phyloP scores from a whole-genome alignment of 1,140 invertebrate genomes.

The Cheumatopsyche charites region DNA sequence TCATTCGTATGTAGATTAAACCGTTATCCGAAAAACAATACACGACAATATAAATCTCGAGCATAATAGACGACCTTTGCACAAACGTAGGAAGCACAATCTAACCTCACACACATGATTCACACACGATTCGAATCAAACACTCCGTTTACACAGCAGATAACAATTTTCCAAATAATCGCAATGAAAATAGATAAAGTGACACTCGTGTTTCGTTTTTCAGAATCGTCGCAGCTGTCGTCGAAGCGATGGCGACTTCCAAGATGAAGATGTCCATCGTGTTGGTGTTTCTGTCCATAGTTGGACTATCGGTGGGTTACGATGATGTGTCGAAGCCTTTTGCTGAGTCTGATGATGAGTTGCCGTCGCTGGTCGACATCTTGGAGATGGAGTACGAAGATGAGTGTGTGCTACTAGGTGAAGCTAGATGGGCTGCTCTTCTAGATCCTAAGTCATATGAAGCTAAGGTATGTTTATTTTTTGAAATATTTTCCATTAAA shows the following conservation, averaged over 20 bases:
- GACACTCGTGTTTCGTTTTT: not conserved
- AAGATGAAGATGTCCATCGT: not conserved
- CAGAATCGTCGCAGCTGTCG: conserved; percentile 1
- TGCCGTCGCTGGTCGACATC: conserved; percentile 49
- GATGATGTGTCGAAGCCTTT: not conserved
- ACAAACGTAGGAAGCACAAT: too few species aligned
- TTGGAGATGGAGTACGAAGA: conserved; percentile 55
- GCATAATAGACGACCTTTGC: too few species aligned
- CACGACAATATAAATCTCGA: too few species aligned
- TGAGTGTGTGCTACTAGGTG: conserved; percentile 48
- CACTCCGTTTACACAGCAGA: too few species aligned
- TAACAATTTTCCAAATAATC: too few species aligned
- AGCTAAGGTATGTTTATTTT: conserved; percentile 39
- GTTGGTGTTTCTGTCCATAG: not conserved
- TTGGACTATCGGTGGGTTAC: not conserved
- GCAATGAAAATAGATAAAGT: too few species aligned
- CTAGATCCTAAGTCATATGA: conserved; percentile 48
- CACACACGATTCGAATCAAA: too few species aligned
- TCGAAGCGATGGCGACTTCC: not conserved
- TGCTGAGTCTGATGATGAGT: not conserved
- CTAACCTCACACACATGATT: too few species aligned
- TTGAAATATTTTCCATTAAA: conserved; percentile 19
- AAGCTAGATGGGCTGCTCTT: conserved; percentile 53
- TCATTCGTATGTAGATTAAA: too few species aligned
- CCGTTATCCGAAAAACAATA: too few species aligned